Conservation (phyloP, 2,797 vertebrate species). For the Eptatretus atami region DNA sequence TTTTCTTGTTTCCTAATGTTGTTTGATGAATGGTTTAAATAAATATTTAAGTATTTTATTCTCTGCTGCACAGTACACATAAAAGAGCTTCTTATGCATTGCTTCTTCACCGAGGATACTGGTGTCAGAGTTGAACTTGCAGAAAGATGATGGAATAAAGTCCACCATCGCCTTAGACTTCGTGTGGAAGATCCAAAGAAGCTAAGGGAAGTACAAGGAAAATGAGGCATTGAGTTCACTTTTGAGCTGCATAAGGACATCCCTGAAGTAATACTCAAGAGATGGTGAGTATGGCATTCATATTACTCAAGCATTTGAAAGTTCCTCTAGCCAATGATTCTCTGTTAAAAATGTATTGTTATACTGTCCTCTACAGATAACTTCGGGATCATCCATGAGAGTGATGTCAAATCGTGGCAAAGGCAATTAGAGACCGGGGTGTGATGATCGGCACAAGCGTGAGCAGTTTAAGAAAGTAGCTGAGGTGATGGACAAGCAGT, state of each 20-base stretch:
- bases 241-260: conserved; percentile 82
- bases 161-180: conserved; percentile 63
- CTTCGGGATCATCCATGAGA: not conserved
- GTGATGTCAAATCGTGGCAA: conserved; percentile 4
- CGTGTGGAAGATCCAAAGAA: conserved; percentile 96
- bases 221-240: conserved; percentile 79
- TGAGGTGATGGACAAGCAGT: no score
- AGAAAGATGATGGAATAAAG: conserved; percentile 68
- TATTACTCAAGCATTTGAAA: not conserved
- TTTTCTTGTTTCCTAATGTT: no score
- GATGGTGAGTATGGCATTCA: conserved; percentile 33
- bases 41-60: no score
- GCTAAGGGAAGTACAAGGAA: conserved; percentile 92
- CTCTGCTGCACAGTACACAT: conserved; percentile 37
- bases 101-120: conserved; percentile 93
- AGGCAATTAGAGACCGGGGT: not conserved
- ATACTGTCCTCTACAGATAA: not conserved
- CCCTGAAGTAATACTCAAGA: conserved; percentile 75
- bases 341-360: not conserved
- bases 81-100: conserved; percentile 81
- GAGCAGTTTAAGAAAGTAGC: conserved; percentile 1
- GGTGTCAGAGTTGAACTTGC: conserved; percentile 85
- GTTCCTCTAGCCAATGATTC: not conserved
- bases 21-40: no score
- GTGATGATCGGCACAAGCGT: conserved; percentile 3